Conservation (phyloP, 2,888 invertebrate species). For the Netelia fuscicornis region DNA sequence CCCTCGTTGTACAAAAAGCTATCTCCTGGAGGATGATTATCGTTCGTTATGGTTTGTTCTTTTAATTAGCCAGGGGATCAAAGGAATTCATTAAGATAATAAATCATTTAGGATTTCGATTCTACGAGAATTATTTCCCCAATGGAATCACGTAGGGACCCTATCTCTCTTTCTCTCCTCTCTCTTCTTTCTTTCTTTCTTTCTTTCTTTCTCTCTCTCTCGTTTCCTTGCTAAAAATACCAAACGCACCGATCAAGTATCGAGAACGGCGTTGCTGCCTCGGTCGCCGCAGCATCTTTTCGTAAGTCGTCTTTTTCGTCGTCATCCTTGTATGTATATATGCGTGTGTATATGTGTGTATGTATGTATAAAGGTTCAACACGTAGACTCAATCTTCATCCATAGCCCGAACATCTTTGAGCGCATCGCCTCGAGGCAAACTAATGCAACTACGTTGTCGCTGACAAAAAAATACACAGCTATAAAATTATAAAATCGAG, state of each 20-base stretch:
- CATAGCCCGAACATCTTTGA: conserved; percentile 22
- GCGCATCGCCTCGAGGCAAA: conserved; percentile 41
- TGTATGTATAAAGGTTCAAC: conserved; percentile 23
- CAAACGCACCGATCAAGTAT: conserved; percentile 78
- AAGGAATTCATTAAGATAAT: conserved; percentile 56
- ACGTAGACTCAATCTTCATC: conserved; percentile 56
- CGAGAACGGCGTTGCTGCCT: conserved; percentile 73
- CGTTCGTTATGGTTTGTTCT: background rate
- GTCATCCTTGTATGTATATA: conserved; percentile 35
- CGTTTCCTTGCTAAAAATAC: conserved; percentile 77
- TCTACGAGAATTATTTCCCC: conserved; percentile 42
- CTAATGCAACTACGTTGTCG: conserved; percentile 34
- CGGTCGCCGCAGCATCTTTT: conserved; percentile 59
- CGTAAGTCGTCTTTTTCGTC: conserved; percentile 39
- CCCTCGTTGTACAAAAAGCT: background rate
- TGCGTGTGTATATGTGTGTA: background rate
- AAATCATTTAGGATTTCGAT: conserved; percentile 72
- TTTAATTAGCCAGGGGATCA: background rate
- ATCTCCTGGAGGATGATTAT: background rate
- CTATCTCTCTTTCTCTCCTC: conserved; percentile 6
- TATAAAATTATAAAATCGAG: background rate
- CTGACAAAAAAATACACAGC: background rate
- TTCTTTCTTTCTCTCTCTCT: background rate
- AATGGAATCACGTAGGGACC: conserved; percentile 36
- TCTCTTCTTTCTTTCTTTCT: background rate